Evolutionary conservation across 53 echinoderm and acorn worm genomes (phyloP).

Genomic region (Pentamera pediparva): DNA sequence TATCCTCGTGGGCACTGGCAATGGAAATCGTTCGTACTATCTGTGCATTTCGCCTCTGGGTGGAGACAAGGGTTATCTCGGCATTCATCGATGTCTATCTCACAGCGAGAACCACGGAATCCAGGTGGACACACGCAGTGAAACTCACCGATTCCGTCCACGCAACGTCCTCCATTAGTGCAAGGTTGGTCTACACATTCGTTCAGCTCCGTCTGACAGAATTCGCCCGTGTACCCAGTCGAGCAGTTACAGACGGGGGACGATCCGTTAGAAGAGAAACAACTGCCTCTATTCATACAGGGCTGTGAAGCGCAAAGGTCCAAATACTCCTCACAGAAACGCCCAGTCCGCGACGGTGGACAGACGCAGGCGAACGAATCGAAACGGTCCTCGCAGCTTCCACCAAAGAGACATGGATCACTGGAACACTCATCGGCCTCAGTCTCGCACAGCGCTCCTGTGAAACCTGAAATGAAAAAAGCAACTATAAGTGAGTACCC

Average conservation of each 20-base stretch:
- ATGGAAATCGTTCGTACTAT: conserved; percentile 63
- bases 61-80: conserved; percentile 62
- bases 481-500: too few relatives aligned
- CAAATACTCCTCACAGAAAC: conserved; percentile 56
- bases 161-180: conserved; percentile 75
- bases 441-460: conserved; percentile 59
- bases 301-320: conserved; percentile 69
- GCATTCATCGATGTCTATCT: conserved; percentile 70
- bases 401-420: conserved; percentile 64
- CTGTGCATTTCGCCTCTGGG: conserved; percentile 69
- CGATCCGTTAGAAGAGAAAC: conserved; percentile 23
- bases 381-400: conserved; percentile 51
- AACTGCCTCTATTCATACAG: conserved; percentile 64
- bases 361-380: conserved; percentile 69
- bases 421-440: conserved; percentile 76
- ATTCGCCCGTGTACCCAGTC: conserved; percentile 56
- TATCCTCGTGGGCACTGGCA: conserved; percentile 74
- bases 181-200: conserved; percentile 82
- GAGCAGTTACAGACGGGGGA: conserved; percentile 59
- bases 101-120: conserved; percentile 59
- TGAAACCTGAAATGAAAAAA: conserved; percentile 45
- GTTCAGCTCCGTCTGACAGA: conserved; percentile 61
- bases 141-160: conserved; percentile 66
- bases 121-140: conserved; percentile 89
- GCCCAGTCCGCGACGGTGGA: conserved; percentile 52